These are phyloP conservation scores for Drosophila simulans DNA, from an alignment of 1,140 invertebrate genomes.

Conservation along the genomic window DNA sequence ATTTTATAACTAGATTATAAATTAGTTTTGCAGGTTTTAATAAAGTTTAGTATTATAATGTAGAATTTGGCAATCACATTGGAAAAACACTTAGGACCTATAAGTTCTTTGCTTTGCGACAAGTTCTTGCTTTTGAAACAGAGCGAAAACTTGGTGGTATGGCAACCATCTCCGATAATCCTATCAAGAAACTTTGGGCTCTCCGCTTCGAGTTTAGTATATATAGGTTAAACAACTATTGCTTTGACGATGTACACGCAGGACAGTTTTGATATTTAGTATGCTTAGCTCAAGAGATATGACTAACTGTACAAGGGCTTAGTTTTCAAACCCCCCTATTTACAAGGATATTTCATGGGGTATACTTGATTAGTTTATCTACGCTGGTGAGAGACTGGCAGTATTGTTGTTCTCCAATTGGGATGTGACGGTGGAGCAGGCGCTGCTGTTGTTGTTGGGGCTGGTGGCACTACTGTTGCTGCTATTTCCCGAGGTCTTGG, in stretches of 20 bases:
- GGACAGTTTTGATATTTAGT: conserved; percentile 47
- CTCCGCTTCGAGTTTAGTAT: conserved; percentile 13
- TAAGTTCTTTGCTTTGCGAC: conserved; percentile 75
- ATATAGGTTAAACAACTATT: conserved; percentile 60
- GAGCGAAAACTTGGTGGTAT: conserved; percentile 52
- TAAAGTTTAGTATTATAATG: conserved; percentile 51
- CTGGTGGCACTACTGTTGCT: conserved; percentile 62
- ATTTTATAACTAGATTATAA: conserved; percentile 51
- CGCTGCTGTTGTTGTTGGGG: conserved; percentile 77
- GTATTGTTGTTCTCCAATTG: conserved; percentile 70
- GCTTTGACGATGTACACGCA: conserved; percentile 80
- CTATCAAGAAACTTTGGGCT: conserved; percentile 33
- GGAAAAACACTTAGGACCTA: conserved; percentile 80
- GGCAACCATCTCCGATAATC: conserved; percentile 16
- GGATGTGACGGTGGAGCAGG: conserved; percentile 70
- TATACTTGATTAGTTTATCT: conserved; percentile 17
- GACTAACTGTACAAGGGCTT: conserved; percentile 65
- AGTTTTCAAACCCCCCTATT: conserved; percentile 14
- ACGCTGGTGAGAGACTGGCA: conserved; percentile 59
- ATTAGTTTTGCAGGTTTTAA: conserved; percentile 49
- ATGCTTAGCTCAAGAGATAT: conserved; percentile 36
- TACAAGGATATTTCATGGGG: conserved; percentile 28
- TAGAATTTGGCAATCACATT: conserved; percentile 83
- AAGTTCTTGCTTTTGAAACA: conserved; percentile 50
- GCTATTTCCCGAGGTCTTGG: conserved; percentile 28